These are phyloP conservation scores for Thripadectes ignobilis DNA, from an alignment of 2,797 vertebrate genomes.

Conservation along the genomic window DNA sequence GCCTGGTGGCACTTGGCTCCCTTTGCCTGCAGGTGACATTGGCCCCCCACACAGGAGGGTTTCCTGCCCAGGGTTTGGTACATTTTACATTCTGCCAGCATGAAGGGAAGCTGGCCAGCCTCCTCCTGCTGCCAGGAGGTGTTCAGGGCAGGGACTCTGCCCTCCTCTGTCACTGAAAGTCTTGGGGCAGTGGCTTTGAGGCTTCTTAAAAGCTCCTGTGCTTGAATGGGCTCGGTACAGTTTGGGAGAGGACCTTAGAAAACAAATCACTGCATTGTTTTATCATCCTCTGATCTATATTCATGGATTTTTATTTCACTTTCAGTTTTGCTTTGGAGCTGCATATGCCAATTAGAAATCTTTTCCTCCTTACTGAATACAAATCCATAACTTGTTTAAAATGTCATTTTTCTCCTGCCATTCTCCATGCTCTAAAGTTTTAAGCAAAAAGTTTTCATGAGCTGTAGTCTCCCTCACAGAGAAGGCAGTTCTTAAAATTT, in stretches of 20 bases:
- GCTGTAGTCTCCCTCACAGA: background rate
- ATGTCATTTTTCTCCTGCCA: background rate
- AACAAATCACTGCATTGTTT: no score
- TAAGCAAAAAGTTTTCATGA: background rate
- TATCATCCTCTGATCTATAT: no score
- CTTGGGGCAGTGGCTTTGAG: background rate
- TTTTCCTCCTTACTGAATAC: background rate
- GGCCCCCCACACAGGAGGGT: background rate
- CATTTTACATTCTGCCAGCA: background rate
- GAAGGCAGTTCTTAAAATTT: background rate
- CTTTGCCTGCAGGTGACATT: background rate
- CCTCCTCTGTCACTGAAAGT: background rate
- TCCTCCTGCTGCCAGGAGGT: background rate
- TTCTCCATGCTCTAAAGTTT: background rate
- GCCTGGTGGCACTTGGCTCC: background rate
- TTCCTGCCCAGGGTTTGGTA: background rate
- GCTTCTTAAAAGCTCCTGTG: background rate
- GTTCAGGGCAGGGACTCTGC: background rate
- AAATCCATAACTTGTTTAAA: background rate
- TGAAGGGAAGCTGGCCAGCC: background rate
- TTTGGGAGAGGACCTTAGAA: background rate
- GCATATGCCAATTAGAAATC: fast-evolving
- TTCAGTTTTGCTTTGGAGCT: background rate
- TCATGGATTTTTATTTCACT: background rate
- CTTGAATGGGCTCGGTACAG: background rate